These are phyloP conservation scores for Hypotaenidia philippensis DNA, from an alignment of 2,797 vertebrate genomes.

Conservation along the genomic window DNA sequence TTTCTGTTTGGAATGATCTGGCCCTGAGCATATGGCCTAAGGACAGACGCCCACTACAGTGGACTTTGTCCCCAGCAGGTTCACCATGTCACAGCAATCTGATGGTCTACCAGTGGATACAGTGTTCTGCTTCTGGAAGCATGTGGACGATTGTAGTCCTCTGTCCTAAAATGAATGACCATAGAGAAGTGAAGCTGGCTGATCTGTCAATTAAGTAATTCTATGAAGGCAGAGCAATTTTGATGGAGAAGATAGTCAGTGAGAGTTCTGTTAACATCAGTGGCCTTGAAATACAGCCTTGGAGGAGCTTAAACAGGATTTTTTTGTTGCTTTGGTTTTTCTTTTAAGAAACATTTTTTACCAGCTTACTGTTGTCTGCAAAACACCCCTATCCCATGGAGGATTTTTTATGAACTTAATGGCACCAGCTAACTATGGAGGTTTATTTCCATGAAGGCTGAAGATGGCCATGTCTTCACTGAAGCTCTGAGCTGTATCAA, in stretches of 20 bases:
- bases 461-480: neutral
- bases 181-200: neutral
- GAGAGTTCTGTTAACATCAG: neutral
- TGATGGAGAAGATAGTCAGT: neutral
- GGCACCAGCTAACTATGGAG: neutral
- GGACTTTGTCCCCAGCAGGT: neutral
- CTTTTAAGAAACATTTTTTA: neutral
- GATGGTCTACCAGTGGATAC: neutral
- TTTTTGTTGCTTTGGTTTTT: neutral
- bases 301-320: neutral
- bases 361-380: neutral
- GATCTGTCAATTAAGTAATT: neutral
- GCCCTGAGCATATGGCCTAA: neutral
- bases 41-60: neutral
- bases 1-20: neutral
- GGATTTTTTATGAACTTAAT: neutral
- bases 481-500: neutral
- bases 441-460: constrained; percentile 27
- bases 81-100: neutral
- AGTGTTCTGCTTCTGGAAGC: neutral
- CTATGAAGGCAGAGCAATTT: neutral
- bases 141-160: too few species aligned
- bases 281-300: neutral
- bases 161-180: neutral
- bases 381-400: fast-evolving